phyloP scores from a whole-genome alignment of 2,888 invertebrate genomes.

The Strigamia maritima region DNA sequence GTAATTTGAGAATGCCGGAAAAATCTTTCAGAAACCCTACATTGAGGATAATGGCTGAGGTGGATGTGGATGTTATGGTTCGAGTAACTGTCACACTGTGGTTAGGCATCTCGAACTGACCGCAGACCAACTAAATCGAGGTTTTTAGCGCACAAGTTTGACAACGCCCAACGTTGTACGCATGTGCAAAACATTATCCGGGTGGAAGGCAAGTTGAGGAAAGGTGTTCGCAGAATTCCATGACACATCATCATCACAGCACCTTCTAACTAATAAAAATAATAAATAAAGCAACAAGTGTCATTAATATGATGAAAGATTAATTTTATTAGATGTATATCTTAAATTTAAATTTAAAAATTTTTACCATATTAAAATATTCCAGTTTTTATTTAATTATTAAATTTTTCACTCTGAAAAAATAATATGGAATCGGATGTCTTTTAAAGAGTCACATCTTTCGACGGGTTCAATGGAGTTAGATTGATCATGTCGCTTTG shows the following conservation, averaged over 20 bases:
- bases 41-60: constrained; percentile 21
- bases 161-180: not conserved
- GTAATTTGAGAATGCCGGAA: not conserved
- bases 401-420: not conserved
- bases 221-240: too few species aligned
- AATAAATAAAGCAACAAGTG: too few species aligned
- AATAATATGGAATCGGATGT: not conserved
- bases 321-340: too few species aligned
- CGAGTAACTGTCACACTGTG: constrained; percentile 1
- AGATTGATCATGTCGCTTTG: not conserved
- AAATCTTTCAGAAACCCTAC: not conserved
- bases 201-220: not conserved
- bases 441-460: not conserved
- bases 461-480: not conserved
- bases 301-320: not conserved
- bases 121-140: not conserved
- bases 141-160: not conserved
- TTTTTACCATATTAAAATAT: too few species aligned
- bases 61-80: not conserved
- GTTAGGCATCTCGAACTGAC: not conserved
- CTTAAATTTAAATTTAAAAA: too few species aligned
- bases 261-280: too few species aligned
- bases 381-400: not conserved
- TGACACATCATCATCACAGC: too few species aligned
- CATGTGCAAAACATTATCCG: not conserved